Evolutionary conservation across 2,797 vertebrate species (phyloP).

Genomic region (Pipistrellus pipistrellus): DNA sequence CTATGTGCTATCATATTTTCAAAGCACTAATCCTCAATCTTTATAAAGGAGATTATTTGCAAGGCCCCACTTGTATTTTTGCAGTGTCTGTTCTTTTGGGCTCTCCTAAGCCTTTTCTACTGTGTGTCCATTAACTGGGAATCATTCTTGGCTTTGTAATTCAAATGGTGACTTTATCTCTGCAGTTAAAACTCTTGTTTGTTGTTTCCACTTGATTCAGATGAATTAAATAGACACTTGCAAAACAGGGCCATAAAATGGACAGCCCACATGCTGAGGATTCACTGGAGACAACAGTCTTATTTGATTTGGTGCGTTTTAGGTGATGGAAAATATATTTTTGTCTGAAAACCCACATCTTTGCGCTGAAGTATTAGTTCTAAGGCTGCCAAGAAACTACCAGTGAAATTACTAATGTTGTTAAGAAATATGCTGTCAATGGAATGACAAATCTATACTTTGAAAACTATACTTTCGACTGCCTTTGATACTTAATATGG

Average conservation of each 20-base stretch:
- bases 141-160: conserved; percentile 62
- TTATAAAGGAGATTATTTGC: not conserved
- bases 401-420: conserved; percentile 36
- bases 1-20: conserved; percentile 47
- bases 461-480: conserved; percentile 55
- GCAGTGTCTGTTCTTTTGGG: not conserved
- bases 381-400: conserved; percentile 13
- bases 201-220: conserved; percentile 57
- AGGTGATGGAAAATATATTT: conserved; percentile 25
- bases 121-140: conserved; percentile 4
- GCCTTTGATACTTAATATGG: not conserved
- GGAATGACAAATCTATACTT: conserved; percentile 5
- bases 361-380: conserved; percentile 41
- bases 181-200: conserved; percentile 43
- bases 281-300: not conserved
- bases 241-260: conserved; percentile 36
- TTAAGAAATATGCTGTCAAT: not conserved
- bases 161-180: conserved; percentile 61
- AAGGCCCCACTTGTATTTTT: conserved; percentile 33
- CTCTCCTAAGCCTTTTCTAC: conserved; percentile 30
- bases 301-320: conserved; percentile 43
- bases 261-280: not conserved
- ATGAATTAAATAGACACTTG: conserved; percentile 65
- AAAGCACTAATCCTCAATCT: conserved; percentile 60
- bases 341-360: not conserved